Conservation (phyloP, 1,140 invertebrate species). For the Caerostris darwini region DNA sequence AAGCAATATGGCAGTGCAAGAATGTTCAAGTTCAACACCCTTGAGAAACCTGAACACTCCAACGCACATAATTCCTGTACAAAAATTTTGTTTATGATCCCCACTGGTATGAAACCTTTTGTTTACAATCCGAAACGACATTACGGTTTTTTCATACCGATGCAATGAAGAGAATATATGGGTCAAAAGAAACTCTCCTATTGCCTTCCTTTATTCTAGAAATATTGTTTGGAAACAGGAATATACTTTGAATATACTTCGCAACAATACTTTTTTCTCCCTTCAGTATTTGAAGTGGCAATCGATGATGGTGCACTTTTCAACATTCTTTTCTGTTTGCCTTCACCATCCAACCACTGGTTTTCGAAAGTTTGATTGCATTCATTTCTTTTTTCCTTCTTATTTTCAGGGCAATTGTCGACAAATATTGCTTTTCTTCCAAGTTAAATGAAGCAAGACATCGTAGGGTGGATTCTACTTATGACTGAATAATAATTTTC, state of each 20-base stretch:
- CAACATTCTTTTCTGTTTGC: not conserved
- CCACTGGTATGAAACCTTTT: not conserved
- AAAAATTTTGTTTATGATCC: not conserved
- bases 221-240: conserved; percentile 20
- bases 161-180: not conserved
- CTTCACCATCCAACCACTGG: not conserved
- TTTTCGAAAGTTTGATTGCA: conserved; percentile 36
- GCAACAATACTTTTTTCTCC: not conserved
- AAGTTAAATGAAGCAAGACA: not conserved
- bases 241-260: not conserved
- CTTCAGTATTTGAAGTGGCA: not conserved
- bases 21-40: not conserved
- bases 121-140: conserved; percentile 7
- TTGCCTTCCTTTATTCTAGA: not conserved
- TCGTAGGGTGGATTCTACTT: not conserved
- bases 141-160: not conserved
- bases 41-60: not conserved
- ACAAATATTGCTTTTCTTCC: conserved; percentile 33
- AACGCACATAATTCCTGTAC: not conserved
- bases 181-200: not conserved
- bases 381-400: not conserved
- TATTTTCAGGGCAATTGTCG: not conserved
- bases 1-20: not conserved
- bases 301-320: too few species aligned
- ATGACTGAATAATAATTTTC: not conserved